Percentiles rank a stretch among this genome's conserved stretches.
phyloP scores from a whole-genome alignment of 2,113 vertebrate genomes.

The Pedetes capensis region DNA sequence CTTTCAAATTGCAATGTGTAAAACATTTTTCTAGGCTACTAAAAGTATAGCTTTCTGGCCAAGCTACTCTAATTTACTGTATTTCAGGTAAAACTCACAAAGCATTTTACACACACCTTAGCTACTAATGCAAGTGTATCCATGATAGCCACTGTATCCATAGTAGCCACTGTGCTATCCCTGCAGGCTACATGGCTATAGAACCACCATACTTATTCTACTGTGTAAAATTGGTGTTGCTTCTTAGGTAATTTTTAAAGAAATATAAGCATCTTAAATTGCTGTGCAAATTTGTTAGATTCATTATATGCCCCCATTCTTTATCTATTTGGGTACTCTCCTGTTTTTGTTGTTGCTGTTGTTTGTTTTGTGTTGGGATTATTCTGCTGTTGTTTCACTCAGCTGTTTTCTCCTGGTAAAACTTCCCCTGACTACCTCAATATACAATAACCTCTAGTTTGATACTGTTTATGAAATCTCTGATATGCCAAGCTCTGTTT shows the following conservation, averaged over 20 bases:
- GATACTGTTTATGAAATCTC: not conserved
- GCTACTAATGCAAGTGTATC: not conserved
- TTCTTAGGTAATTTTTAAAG: not conserved
- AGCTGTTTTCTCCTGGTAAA: not conserved
- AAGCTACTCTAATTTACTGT: not conserved
- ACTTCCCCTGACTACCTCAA: not conserved
- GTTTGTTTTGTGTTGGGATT: not conserved
- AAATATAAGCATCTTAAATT: not conserved
- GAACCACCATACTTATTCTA: not conserved
- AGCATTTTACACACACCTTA: not conserved
- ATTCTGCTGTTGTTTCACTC: not conserved
- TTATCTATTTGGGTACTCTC: not conserved
- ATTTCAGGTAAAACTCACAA: not conserved
- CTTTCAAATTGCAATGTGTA: not conserved
- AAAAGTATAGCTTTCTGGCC: not conserved
- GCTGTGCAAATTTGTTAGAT: not conserved
- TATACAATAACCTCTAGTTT: not conserved
- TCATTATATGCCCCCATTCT: not conserved
- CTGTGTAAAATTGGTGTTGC: not conserved
- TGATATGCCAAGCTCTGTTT: not conserved
- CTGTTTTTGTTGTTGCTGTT: not conserved
- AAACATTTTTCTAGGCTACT: not conserved
- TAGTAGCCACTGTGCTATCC: too few species aligned
- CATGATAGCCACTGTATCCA: too few species aligned
- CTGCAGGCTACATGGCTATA: not conserved